Evolutionary conservation across 2,888 invertebrate genomes (phyloP), one percentile per base, ranked within the genome.

Genomic region (Invenusta paracnida): DNA sequence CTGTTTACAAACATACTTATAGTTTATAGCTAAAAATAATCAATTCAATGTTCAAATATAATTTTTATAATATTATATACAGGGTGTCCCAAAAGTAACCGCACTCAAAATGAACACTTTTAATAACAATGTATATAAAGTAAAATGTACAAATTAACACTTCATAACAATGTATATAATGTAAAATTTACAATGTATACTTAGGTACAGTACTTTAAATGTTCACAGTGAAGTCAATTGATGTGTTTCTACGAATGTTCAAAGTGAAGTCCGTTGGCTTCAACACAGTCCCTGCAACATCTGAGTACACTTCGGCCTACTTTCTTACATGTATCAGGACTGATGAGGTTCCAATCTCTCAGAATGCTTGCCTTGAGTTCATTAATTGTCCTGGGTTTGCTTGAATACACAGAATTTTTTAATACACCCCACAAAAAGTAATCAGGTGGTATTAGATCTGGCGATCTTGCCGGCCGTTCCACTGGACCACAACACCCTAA

Each of bases 361-460:
- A 48, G 48, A 11, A 48, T 48, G 48, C 5, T 48, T 17, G 5
- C 5, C 17, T 48, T 48, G 48, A 48, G 48, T 48, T 48, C 17
- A 48, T 48, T 48, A 48, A 48, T 48, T 48, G 17, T 48, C 17
- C 17, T 48, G 48, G 5, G 48, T 48, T 48, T 48, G 48, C 48
- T 11, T 48, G 48, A 48, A 48, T 48, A 48, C 17, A 48, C 48
- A 48, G 5, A 48, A 48, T 23, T 73, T 73, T 73, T 73, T 23
- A 73, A 23, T 5, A 73, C 73, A 73, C 48, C 48, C 48, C 5
- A 17, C 48, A 48, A 73, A 73, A n/a, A 73, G 48, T 48, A 73
- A 73, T 73, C 73, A 23, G 25, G 73, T 73, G 73, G 73, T 73
- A 23, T 73, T 73, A 73, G 73, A 25, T 73, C 73, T 23, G 73